Evolutionary conservation across 64 coral and sea anemone species (phyloP), one percentile per base, ranked within the genome.

Genomic region (Dendronephthya gigantea): DNA sequence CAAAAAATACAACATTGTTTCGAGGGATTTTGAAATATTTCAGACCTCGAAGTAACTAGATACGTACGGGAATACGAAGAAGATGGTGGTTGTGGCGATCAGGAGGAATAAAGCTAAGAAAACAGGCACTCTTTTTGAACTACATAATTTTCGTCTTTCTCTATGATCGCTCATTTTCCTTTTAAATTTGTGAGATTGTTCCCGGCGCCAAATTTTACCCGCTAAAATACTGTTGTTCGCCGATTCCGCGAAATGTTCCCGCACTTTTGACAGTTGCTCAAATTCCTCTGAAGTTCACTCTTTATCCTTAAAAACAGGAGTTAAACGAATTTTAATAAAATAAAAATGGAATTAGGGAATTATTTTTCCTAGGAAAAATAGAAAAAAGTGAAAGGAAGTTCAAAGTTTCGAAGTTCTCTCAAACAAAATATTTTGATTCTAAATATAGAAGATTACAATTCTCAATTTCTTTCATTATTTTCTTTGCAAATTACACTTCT

Each of bases 51-150:
- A 83, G 34, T 68, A 85, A 83, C 15, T 45, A 28, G 75, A 35
- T 50, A 68, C 95, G 93, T 90, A 98, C 95, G 93, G 76, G 72
- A 98, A 98, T 49, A 98, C 88, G 76, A 98, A 98, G 84, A 98
- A 98, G 28, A 93, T 68, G 0, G 95, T 83, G 27, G 91, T 91
- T 45, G 92, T 93, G 76, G 92, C 95, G 66, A 98, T 83, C 15
- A 98, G 90, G n/a, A 98, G 81, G 25, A 93, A 62, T 83, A 90
- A 87, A n/a, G 95, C 95, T 89, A 87, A 89, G 55, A 98, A 85
- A 49, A 98, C 87, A 30, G 95, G 95, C 28, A 98, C 88, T 91
- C 93, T 92, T 50, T 98, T 93, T 40, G 95, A 90, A 83, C 88
- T 85, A 69, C 72, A 79, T 79, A 79, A 36, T 79, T 79, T 79